Percentiles rank a stretch among this genome's conserved stretches.
These are phyloP conservation scores for Phrynocephalus forsythii DNA, from an alignment of 2,797 vertebrate species.

Conservation along the genomic window DNA sequence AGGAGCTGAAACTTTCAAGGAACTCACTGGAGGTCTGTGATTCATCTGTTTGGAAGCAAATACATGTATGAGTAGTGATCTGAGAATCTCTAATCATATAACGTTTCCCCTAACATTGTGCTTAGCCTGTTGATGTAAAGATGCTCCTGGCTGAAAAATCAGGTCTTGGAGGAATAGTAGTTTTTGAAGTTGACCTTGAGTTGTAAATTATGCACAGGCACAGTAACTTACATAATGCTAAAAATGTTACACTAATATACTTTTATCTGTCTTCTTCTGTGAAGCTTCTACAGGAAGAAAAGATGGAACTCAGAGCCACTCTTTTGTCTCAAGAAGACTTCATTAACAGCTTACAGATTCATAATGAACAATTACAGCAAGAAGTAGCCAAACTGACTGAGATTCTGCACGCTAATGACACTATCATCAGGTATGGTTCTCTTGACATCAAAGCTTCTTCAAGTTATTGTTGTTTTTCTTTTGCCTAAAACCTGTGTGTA, in stretches of 20 bases:
- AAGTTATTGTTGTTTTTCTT: background rate
- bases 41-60: background rate
- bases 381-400: constrained; percentile 80
- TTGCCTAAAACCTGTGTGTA: background rate
- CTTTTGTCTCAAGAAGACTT: constrained; percentile 83
- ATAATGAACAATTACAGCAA: constrained; percentile 80
- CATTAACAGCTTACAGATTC: constrained; percentile 76
- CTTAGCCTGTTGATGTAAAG: background rate
- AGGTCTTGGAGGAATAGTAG: background rate
- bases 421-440: constrained; percentile 80
- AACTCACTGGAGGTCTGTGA: constrained; percentile 84
- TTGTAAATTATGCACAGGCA: background rate
- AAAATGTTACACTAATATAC: accelerated
- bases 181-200: background rate
- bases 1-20: constrained; percentile 80
- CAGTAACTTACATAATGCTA: background rate
- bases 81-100: constrained; percentile 14
- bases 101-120: background rate
- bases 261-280: background rate
- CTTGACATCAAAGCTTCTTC: background rate
- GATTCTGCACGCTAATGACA: constrained; percentile 79
- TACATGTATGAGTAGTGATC: constrained; percentile 1
- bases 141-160: background rate
- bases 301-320: constrained; percentile 80
- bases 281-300: constrained; percentile 84